Conservation (phyloP, 1,140 invertebrate species). For the Anastrepha ludens region DNA sequence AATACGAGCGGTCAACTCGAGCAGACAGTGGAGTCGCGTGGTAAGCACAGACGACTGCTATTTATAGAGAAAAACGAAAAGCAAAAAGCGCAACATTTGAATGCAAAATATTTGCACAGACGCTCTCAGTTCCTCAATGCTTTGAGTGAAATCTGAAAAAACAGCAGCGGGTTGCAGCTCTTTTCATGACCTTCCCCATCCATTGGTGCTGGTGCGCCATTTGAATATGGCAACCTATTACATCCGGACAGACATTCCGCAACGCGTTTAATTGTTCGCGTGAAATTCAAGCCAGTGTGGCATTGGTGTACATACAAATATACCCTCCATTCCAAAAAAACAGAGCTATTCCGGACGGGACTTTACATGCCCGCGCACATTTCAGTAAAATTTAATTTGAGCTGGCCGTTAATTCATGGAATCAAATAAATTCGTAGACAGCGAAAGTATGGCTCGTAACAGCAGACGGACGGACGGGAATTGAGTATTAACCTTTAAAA, state of each 20-base stretch:
- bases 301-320: neutral
- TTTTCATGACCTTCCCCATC: conserved; percentile 45
- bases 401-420: no score
- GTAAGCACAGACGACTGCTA: conserved; percentile 11
- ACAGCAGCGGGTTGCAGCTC: neutral
- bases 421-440: no score
- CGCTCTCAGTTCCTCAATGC: conserved; percentile 18
- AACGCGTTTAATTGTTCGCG: neutral
- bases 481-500: no score
- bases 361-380: no score
- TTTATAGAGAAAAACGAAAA: neutral
- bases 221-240: neutral
- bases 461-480: no score
- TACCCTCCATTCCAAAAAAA: no score
- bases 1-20: neutral
- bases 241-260: conserved; percentile 5
- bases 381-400: no score
- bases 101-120: neutral
- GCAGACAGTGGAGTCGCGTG: conserved; percentile 19
- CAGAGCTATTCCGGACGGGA: no score
- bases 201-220: neutral
- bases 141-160: neutral
- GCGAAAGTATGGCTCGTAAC: no score
- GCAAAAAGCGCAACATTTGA: neutral
- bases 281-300: neutral